Evolutionary conservation across 2,113 vertebrate species (phyloP).

Genomic region (Aviceda subcristata): DNA sequence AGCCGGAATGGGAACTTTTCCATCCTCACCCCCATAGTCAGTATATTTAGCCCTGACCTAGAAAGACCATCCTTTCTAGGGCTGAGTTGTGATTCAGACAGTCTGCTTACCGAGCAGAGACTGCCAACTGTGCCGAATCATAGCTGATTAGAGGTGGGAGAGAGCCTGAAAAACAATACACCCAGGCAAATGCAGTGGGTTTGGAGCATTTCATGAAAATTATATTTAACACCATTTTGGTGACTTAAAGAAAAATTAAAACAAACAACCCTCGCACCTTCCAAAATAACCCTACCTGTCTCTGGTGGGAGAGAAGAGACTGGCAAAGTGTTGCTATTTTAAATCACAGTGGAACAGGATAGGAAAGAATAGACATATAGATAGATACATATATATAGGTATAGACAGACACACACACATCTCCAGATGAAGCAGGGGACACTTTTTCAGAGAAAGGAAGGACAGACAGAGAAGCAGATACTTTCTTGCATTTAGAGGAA

Average conservation of each 20-base stretch:
- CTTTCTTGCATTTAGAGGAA: not conserved
- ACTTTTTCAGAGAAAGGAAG: not conserved
- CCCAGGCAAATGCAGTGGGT: constrained; percentile 29
- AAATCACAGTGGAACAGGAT: not conserved
- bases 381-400: not conserved
- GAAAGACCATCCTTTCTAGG: constrained; percentile 62
- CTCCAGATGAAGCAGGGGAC: not conserved
- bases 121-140: constrained; percentile 55
- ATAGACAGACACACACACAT: not conserved
- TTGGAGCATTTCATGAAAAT: constrained; percentile 5
- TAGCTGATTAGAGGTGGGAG: constrained; percentile 51
- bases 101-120: constrained; percentile 56
- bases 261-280: constrained; percentile 57
- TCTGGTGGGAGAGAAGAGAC: constrained; percentile 42
- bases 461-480: not conserved
- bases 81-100: constrained; percentile 66
- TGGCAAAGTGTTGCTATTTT: constrained; percentile 49
- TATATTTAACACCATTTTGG: constrained; percentile 44
- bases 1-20: constrained; percentile 56
- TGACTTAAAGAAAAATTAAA: constrained; percentile 52
- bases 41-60: constrained; percentile 62
- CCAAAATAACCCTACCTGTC: constrained; percentile 59
- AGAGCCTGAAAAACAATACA: constrained; percentile 51
- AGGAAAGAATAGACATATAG: not conserved
- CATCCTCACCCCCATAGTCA: constrained; percentile 40